Base-by-base conservation (phyloP, 2,888 invertebrate species). In the Drosophila cognata region DNA sequence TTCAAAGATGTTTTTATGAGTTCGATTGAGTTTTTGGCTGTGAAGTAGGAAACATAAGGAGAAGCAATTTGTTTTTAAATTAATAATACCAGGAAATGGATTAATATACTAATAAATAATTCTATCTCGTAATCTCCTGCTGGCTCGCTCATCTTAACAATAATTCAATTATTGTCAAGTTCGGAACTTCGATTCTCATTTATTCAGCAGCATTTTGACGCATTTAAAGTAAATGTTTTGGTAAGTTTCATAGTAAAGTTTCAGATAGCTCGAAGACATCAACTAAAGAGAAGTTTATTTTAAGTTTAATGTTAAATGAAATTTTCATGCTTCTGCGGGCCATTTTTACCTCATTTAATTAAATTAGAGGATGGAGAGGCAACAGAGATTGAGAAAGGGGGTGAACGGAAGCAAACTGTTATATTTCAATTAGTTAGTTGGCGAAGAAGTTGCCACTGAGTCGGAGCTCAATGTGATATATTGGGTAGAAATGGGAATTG, bases 391-490 rank as follows among this genome's bases (percentile, higher is more conserved):
- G 38, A 5, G n/a, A 16, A 28, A 4, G 2, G 28, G 16, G 35
- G 43, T 25, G 10, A 21, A 11, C 62, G 53, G 58, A 28, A 46
- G 55, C 69, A 74, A 16, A 16, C 25, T 87, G 89, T 87, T 89
- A 80, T 87, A 87, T 87, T 87, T 87, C 89, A 89, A 87, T 87
- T 89, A 89, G 87, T 81, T 68, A 56, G 68, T 53, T 74, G 71
- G 58, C 59, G 58, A 65, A 81, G 79, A 68, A 68, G 64, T 58
- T 79, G 74, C 52, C 63, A 53, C 35, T 43, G 61, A 46, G 43
- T 36, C 33, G 66, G 29, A 35, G 55, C 35, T 58, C 55, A 18
- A 36, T 52, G 46, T 50, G 50, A 58, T 60, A 52, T 68, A 65
- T 56, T 62, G 48, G 58, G 48, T 55, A 35, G 38, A 6, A 18